Base-by-base conservation (phyloP, 2,888 invertebrate genomes). In the Trissonchulus sp. region DNA sequence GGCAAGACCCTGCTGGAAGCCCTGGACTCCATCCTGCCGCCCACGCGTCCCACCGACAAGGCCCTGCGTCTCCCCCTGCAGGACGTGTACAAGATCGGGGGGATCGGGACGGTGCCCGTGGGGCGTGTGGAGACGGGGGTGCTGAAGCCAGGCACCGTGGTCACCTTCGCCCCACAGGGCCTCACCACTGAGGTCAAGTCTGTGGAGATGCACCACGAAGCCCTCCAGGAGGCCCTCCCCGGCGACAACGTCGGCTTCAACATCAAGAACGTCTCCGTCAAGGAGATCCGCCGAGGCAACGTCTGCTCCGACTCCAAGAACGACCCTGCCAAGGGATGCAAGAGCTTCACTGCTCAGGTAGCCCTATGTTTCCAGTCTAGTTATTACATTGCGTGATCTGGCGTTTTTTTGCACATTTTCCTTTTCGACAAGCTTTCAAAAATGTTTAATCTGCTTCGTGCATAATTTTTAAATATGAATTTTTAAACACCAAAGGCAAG, bases 201-300 rank as follows among this genome's bases (percentile, higher is more conserved):
- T 78, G 98, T 99, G 81, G 99, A 99, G 89, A 99, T 99, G 99
- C 99, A 99, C 89, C 99, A 99, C 90, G 98, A 98, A 88, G 93
- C 97, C 83, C 90, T 99, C 82, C 88, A 89, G 63, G 74, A 74
- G 62, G 74, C 74, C n/a, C 3, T 74, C 15, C 74, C 74, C 48
- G 74, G 98, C 82, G 99, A 99, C 90, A 99, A 99, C 84, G 99
- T 99, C 86, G 99, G 99, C 87, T 99, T 99, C 91, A 99, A 99
- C 90, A 94, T 99, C 69, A 99, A 99, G 92, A 98, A 97, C 91
- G 94, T 99, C 37, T 95, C 98, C 35, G 97, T 99, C 78, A 99
- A 99, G 89, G 99, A 99, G 87, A 90, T 99, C 89, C 93, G 96
- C 88, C 93, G 99, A 91, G 99, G 99, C 80, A 97, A 93, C 84